These are phyloP conservation scores for Myotis yumanensis DNA, from an alignment of 2,113 vertebrate genomes.

Conservation along the genomic window DNA sequence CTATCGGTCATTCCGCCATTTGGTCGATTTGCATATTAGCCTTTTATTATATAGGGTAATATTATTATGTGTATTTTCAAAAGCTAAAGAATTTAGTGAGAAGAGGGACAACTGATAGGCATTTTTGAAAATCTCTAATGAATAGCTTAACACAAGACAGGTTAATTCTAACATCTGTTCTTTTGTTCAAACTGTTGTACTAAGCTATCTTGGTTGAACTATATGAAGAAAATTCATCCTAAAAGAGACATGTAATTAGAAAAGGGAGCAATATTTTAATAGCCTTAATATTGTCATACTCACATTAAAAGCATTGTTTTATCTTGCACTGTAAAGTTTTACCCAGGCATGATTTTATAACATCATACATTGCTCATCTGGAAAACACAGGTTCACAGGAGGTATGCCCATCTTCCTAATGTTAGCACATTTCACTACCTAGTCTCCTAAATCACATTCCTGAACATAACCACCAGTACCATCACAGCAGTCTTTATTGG, in stretches of 20 bases:
- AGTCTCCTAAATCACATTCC: background rate
- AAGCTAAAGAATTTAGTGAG: slow-evolving; percentile 20
- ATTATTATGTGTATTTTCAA: background rate
- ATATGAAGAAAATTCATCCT: background rate
- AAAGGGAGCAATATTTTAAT: background rate
- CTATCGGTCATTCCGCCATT: too few species aligned
- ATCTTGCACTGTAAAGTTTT: background rate
- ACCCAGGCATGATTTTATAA: background rate
- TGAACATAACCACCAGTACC: background rate
- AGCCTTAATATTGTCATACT: background rate
- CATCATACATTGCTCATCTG: background rate
- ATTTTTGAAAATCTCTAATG: slow-evolving; percentile 13
- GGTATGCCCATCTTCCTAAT: background rate
- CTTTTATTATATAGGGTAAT: background rate
- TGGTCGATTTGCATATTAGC: too few species aligned
- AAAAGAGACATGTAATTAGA: background rate
- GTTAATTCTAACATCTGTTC: slow-evolving; percentile 11
- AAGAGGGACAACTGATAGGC: background rate
- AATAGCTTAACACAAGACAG: background rate
- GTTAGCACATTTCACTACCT: background rate
- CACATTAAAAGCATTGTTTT: background rate
- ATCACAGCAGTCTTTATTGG: background rate
- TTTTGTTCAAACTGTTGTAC: background rate
- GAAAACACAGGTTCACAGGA: background rate
- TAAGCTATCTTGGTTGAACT: background rate